Percentiles rank a stretch among this genome's conserved stretches.
These are phyloP conservation scores for Pelusios castaneus DNA, from an alignment of 2,113 vertebrate genomes.

Conservation along the genomic window DNA sequence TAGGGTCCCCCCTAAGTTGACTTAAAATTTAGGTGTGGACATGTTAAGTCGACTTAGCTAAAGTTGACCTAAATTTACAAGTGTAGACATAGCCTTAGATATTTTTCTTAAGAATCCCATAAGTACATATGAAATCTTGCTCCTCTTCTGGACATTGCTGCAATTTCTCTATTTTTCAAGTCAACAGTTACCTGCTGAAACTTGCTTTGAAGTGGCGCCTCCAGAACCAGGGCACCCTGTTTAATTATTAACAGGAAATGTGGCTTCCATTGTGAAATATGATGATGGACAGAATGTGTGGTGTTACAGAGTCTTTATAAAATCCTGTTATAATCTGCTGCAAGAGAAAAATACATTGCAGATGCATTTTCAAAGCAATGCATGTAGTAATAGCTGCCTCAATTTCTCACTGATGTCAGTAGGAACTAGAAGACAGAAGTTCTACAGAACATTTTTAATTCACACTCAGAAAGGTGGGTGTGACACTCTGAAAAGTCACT, in stretches of 20 bases:
- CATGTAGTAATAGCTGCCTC: neutral
- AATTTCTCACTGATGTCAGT: neutral
- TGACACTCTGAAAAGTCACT: neutral
- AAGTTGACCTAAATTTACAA: too few relatives aligned
- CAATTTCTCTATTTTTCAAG: neutral
- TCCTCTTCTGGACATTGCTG: neutral
- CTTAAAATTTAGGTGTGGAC: too few relatives aligned
- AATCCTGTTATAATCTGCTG: neutral
- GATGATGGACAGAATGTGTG: neutral
- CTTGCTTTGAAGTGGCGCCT: neutral
- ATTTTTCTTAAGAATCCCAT: neutral
- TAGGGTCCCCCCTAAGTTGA: too few relatives aligned
- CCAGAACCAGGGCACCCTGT: neutral
- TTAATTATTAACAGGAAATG: neutral
- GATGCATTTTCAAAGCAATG: neutral
- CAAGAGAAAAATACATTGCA: neutral
- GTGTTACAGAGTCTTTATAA: neutral
- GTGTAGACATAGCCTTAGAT: neutral
- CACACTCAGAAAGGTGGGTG: neutral
- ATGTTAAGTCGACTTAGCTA: too few relatives aligned
- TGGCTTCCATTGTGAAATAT: neutral
- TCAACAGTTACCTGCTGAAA: neutral
- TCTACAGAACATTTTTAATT: neutral
- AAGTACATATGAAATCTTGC: neutral
- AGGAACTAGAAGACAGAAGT: neutral